phyloP scores from a whole-genome alignment of 2,113 vertebrate species.

The Ptilonorhynchus violaceus region DNA sequence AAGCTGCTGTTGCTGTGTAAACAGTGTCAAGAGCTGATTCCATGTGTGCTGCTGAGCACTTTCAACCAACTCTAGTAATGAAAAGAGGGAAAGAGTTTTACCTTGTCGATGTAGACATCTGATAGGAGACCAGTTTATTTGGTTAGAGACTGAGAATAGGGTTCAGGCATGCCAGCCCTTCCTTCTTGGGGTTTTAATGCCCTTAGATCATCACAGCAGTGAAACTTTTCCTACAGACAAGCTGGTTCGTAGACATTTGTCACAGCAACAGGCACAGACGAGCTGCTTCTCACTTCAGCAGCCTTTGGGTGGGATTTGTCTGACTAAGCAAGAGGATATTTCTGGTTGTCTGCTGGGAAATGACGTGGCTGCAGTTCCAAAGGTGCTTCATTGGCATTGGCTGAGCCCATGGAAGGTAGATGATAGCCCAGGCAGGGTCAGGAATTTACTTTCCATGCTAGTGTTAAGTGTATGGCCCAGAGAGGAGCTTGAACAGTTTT shows the following conservation, averaged over 20 bases:
- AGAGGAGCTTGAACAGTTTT: not conserved
- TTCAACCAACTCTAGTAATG: not conserved
- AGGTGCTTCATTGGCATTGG: not conserved
- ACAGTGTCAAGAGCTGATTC: not conserved
- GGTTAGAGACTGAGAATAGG: not conserved
- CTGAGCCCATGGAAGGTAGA: not conserved
- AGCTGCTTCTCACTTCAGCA: not conserved
- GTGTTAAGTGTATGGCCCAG: not conserved
- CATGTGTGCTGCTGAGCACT: not conserved
- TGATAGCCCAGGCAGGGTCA: not conserved
- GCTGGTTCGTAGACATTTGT: not conserved
- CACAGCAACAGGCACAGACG: not conserved
- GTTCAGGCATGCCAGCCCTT: not conserved
- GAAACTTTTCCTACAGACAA: not conserved
- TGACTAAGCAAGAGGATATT: not conserved
- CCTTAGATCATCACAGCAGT: not conserved
- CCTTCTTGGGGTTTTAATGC: not conserved
- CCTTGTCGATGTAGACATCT: not conserved
- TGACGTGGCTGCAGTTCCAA: not conserved
- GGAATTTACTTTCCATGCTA: not conserved
- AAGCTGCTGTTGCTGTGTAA: slow-evolving; percentile 13
- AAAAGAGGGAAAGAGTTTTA: not conserved
- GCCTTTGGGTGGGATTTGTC: not conserved
- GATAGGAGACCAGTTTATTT: not conserved
- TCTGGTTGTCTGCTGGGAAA: not conserved